phyloP scores from a whole-genome alignment of 2,888 invertebrate species.

The Diploptera punctata region DNA sequence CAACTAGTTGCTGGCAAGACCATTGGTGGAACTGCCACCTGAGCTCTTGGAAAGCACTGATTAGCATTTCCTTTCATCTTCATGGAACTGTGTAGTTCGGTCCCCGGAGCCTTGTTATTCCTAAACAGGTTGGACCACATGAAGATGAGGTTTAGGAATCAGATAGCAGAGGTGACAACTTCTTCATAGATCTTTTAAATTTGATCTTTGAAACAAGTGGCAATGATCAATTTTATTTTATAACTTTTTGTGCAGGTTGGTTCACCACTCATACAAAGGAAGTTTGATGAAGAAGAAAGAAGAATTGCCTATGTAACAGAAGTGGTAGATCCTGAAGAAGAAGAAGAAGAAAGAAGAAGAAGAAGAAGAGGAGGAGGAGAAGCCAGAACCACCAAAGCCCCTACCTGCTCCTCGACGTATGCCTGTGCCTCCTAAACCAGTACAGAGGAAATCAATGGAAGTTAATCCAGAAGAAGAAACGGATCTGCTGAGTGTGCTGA shows the following conservation, averaged over 20 bases:
- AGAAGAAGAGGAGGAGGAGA: background rate
- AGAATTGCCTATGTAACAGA: conserved; percentile 11
- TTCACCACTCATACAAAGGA: conserved; percentile 75
- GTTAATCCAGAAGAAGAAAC: background rate
- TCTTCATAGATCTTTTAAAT: no score
- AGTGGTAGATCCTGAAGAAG: background rate
- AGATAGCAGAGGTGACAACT: no score
- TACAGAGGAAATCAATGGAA: background rate
- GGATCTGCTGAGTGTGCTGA: conserved; percentile 16
- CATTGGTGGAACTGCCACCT: no score
- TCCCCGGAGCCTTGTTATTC: no score
- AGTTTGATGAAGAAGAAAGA: conserved; percentile 55
- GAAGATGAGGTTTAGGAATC: no score
- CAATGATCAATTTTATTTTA: no score
- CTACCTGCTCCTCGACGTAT: conserved; percentile 28
- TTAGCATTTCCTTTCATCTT: no score
- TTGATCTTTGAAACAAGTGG: no score
- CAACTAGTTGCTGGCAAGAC: no score
- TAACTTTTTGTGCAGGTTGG: conserved; percentile 51
- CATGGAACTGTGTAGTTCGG: no score
- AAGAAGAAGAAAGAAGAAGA: background rate
- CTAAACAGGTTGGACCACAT: no score
- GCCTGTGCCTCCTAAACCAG: background rate
- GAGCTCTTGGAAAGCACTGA: no score
- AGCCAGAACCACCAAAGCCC: background rate